Percentiles rank a stretch among this genome's conserved stretches.
Conservation (phyloP, 2,888 invertebrate species). For the Microplitis manilae region DNA sequence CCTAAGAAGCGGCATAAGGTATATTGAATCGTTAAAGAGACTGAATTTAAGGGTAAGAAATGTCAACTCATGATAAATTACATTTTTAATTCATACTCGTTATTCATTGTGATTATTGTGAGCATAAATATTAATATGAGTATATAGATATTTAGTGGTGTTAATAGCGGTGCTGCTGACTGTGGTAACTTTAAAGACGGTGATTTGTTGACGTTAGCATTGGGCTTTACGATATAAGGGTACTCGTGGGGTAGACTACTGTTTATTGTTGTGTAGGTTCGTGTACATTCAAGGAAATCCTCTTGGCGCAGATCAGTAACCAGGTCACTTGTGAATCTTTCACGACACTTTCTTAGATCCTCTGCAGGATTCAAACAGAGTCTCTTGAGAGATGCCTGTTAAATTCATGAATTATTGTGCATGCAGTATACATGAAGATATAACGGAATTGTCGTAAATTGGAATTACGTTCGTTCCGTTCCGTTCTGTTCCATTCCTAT, state of each 20-base stretch:
- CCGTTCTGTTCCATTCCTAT: neutral
- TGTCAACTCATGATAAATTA: neutral
- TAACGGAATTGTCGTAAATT: conserved; percentile 34
- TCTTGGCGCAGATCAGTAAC: conserved; percentile 23
- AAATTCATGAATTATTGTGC: conserved; percentile 33
- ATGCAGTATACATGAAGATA: conserved; percentile 34
- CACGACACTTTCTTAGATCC: conserved; percentile 22
- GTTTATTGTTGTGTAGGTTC: neutral
- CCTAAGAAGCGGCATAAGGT: conserved; percentile 11
- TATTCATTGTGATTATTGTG: too few species aligned
- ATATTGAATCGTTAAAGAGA: conserved; percentile 5
- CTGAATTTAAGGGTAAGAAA: conserved; percentile 11
- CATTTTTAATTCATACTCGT: too few species aligned
- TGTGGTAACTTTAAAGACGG: too few species aligned
- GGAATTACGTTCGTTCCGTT: conserved; percentile 5
- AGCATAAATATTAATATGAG: too few species aligned
- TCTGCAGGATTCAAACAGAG: conserved; percentile 16
- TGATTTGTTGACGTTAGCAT: too few species aligned
- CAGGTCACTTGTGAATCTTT: conserved; percentile 33
- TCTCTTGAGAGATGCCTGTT: conserved; percentile 23
- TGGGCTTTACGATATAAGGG: too few species aligned
- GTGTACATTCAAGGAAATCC: conserved; percentile 18
- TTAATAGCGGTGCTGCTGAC: too few species aligned
- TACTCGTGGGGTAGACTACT: neutral
- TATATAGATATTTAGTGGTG: too few species aligned